These are phyloP conservation scores for Sorex maritimensis DNA, from an alignment of 2,797 vertebrate species.

Conservation along the genomic window DNA sequence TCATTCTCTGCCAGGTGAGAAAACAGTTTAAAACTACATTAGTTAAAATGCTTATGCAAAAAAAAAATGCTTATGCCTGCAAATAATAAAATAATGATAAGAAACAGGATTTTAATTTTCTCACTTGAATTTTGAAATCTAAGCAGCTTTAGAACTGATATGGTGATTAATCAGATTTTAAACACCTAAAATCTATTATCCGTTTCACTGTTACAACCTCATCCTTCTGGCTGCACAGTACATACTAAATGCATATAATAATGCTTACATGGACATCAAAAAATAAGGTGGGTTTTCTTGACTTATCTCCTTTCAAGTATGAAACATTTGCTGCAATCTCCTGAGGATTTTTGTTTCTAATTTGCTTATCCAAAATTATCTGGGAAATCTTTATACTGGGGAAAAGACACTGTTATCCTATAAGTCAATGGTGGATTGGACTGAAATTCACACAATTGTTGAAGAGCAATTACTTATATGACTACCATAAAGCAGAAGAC, in stretches of 20 bases:
- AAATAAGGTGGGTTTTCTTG: background rate
- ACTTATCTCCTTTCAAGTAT: background rate
- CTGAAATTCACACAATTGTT: background rate
- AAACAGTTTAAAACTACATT: background rate
- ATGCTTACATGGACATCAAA: rapidly evolving
- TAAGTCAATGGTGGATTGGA: background rate
- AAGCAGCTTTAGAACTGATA: slow-evolving; percentile 12
- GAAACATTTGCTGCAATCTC: background rate
- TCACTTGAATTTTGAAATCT: background rate
- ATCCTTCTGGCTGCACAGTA: too few relatives aligned
- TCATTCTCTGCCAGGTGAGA: background rate
- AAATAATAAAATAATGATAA: slow-evolving; percentile 23
- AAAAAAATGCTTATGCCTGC: background rate
- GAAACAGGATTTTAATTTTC: background rate
- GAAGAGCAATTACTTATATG: background rate
- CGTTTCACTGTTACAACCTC: background rate
- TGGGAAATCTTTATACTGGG: too few relatives aligned
- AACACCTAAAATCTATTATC: background rate
- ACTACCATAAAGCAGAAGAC: background rate
- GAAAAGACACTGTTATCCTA: background rate
- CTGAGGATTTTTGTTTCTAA: background rate
- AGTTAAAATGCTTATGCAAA: background rate
- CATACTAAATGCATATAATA: background rate
- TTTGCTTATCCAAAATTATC: background rate
- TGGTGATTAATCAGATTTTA: background rate